phyloP scores from a whole-genome alignment of 2,888 invertebrate species.

The Diaphora mendica region DNA sequence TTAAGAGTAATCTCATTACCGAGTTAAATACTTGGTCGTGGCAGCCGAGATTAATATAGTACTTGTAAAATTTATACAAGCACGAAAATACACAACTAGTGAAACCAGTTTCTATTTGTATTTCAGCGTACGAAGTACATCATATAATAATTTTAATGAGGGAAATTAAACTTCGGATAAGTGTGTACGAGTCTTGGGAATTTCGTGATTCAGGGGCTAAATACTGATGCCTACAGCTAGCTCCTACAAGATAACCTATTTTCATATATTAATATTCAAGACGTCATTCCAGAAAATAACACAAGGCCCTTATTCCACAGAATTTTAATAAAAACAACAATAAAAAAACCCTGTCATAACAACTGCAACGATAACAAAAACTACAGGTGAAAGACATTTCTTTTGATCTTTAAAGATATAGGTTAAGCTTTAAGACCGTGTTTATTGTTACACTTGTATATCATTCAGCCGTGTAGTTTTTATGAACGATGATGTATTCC shows the following conservation, averaged over 20 bases:
- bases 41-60: constrained; percentile 3
- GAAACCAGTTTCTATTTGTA: constrained; percentile 32
- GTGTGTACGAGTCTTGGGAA: constrained; percentile 23
- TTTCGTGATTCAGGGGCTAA: constrained; percentile 31
- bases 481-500: neutral
- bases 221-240: constrained; percentile 16
- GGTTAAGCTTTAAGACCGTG: neutral
- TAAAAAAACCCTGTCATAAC: neutral
- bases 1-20: constrained; percentile 33
- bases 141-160: constrained; percentile 31
- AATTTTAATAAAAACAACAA: neutral
- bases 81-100: constrained; percentile 36
- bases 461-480: neutral
- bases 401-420: neutral
- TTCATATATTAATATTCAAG: neutral
- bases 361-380: neutral
- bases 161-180: constrained; percentile 34
- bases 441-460: neutral
- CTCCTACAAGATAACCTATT: constrained; percentile 9
- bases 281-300: neutral
- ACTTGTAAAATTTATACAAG: constrained; percentile 31
- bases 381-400: neutral
- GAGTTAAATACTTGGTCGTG: constrained; percentile 25
- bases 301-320: neutral
- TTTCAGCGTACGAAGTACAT: constrained; percentile 3